Evolutionary conservation across 2,888 invertebrate genomes (phyloP).

Genomic region (Conchocele bisecta): DNA sequence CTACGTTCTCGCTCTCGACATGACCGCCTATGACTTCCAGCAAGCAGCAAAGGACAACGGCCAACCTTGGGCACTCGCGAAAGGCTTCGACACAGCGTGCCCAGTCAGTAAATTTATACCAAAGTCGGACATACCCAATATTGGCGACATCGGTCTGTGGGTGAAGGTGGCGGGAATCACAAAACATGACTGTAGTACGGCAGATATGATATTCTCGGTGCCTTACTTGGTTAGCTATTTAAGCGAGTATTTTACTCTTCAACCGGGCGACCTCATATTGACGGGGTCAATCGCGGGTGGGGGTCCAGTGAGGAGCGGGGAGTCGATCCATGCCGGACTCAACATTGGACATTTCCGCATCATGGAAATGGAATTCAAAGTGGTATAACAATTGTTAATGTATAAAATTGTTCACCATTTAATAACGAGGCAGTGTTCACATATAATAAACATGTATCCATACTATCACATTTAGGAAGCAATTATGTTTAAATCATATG

Average conservation of each 20-base stretch:
- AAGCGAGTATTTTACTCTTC: constrained; percentile 88
- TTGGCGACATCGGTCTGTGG: constrained; percentile 73
- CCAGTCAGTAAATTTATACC: constrained; percentile 88
- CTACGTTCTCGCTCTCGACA: constrained; percentile 89
- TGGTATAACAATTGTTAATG: constrained; percentile 32
- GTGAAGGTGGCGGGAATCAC: constrained; percentile 85
- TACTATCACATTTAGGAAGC: too few species aligned
- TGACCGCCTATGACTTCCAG: constrained; percentile 85
- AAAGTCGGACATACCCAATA: constrained; percentile 71
- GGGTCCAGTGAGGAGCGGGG: constrained; percentile 86
- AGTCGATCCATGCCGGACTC: constrained; percentile 87
- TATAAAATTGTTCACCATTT: too few species aligned
- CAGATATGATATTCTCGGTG: constrained; percentile 88
- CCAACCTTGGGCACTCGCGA: constrained; percentile 89
- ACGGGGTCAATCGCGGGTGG: constrained; percentile 90
- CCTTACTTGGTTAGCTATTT: constrained; percentile 87
- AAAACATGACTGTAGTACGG: constrained; percentile 86
- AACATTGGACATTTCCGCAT: constrained; percentile 57
- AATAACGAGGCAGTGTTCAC: too few species aligned
- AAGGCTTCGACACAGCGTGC: constrained; percentile 91
- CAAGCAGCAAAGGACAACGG: constrained; percentile 85
- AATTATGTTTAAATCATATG: too few species aligned
- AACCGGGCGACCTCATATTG: constrained; percentile 88
- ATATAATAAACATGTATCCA: too few species aligned
- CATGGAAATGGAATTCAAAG: constrained; percentile 64